These are phyloP conservation scores for Agrilus planipennis DNA, from an alignment of 1,140 invertebrate species.

Conservation along the genomic window DNA sequence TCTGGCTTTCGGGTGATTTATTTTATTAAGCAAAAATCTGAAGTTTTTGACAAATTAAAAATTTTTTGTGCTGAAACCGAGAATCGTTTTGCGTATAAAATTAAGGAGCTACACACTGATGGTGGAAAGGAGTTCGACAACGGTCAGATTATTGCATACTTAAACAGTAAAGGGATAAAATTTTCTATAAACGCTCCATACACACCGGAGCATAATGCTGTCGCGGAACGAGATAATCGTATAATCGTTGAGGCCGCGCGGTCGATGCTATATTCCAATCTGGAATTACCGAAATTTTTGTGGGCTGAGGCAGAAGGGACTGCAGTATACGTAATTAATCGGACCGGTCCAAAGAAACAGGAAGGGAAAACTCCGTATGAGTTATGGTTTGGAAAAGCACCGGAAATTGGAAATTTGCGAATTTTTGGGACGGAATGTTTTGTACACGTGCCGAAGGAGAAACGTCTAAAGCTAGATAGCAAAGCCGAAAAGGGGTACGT, in stretches of 20 bases:
- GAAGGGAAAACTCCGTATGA: slow-evolving; percentile 13
- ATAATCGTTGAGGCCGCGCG: slow-evolving; percentile 22
- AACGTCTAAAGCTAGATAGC: slow-evolving; percentile 13
- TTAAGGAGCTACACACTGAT: slow-evolving; percentile 19
- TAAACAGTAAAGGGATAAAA: neutral
- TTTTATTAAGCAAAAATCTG: slow-evolving; percentile 24
- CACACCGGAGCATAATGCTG: slow-evolving; percentile 28
- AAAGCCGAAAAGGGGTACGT: slow-evolving; percentile 18
- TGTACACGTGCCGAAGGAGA: slow-evolving; percentile 16
- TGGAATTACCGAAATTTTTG: slow-evolving; percentile 11
- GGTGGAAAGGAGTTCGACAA: slow-evolving; percentile 3
- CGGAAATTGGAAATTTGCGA: slow-evolving; percentile 10
- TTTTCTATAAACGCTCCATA: slow-evolving; percentile 16
- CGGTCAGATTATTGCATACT: neutral
- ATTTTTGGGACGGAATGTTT: slow-evolving; percentile 26
- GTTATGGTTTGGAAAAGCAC: slow-evolving; percentile 11
- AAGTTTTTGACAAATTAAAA: slow-evolving; percentile 20
- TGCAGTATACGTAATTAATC: slow-evolving; percentile 32
- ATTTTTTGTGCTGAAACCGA: slow-evolving; percentile 16
- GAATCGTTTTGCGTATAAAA: slow-evolving; percentile 10
- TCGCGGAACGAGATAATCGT: slow-evolving; percentile 24
- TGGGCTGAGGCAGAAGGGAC: slow-evolving; percentile 16
- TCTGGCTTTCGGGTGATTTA: slow-evolving; percentile 24
- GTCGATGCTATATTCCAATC: slow-evolving; percentile 12
- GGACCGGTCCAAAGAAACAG: slow-evolving; percentile 14